Base-by-base conservation (phyloP, 2,888 invertebrate genomes). In the Tachystola acroxantha region DNA sequence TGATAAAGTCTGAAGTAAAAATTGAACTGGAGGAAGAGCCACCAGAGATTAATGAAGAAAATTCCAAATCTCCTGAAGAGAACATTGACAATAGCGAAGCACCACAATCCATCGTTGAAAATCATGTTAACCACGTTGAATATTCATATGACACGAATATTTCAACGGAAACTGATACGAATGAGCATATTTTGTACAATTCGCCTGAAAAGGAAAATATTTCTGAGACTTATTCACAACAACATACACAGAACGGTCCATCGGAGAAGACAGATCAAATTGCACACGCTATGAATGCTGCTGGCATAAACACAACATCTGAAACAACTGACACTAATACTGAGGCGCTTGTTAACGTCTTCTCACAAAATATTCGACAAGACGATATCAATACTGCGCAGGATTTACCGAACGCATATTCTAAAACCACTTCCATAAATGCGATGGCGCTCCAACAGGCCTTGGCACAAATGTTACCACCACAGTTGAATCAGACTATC, bases 281-380 rank as follows among this genome's bases (percentile, higher is more conserved):
- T 20, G 82, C 80, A 9, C 73, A 84, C 49, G 85, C 84, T 1
- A 86, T 86, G 84, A 82, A 61, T 45, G 84, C 84, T 32, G 85
- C 84, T 4, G 82, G 85, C 22, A 85, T 86, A 39, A 56, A 71
- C n/a, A 59, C 78, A 2, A 50, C 28, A 2, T n/a, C 66, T 19
- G 77, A 79, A 35, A n/a, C 66, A 34, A 36, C 56, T 14, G 37
- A 55, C 35, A 54, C 59, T 10, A 59, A 57, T 53, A 50, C 88
- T 6, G 73, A 78, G 16, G 75, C 88, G 10, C 58, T 89, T 29
- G 88, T 87, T 1, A 88, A 88, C 55, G 82, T 89, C 32, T 55
- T 89, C 19, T 82, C 88, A 1, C 88, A 89, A 48, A 89, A 89
- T 54, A 64, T 85, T 19, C 70, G 81, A 20, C 79, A 88, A 41